Conservation (phyloP, 2,888 invertebrate species). For the Spisula solida region DNA sequence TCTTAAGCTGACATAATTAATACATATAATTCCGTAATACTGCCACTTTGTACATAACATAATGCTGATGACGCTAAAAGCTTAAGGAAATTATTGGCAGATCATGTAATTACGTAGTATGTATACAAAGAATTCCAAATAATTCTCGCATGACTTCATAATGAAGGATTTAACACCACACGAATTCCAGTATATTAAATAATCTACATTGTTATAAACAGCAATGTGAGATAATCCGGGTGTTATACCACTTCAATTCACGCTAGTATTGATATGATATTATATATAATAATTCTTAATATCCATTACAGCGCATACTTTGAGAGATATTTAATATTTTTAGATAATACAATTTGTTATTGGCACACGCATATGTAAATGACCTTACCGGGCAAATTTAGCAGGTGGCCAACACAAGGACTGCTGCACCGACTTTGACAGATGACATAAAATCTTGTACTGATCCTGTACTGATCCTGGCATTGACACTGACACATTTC, state of each 20-base stretch:
- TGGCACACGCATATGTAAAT: neutral
- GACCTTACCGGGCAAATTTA: neutral
- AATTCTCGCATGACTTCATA: neutral
- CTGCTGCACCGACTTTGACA: too few relatives aligned
- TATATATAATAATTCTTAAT: too few relatives aligned
- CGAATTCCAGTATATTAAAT: neutral
- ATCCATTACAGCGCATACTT: too few relatives aligned
- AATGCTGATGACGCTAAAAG: neutral
- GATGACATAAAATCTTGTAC: too few relatives aligned
- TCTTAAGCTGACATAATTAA: too few relatives aligned
- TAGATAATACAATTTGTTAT: neutral
- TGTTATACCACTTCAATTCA: neutral
- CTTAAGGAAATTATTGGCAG: conserved; percentile 16
- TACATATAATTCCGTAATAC: neutral
- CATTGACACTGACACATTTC: too few relatives aligned
- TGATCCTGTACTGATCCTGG: too few relatives aligned
- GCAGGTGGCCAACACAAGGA: neutral
- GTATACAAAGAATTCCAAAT: neutral
- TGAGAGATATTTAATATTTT: too few relatives aligned
- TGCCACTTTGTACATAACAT: neutral
- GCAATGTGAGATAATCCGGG: neutral
- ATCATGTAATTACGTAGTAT: neutral
- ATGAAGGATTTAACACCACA: neutral
- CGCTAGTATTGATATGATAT: neutral
- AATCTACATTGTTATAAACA: neutral